Evolutionary conservation across 2,888 invertebrate genomes (phyloP), one percentile per base, ranked within the genome.

Genomic region (Agrotis exclamationis): DNA sequence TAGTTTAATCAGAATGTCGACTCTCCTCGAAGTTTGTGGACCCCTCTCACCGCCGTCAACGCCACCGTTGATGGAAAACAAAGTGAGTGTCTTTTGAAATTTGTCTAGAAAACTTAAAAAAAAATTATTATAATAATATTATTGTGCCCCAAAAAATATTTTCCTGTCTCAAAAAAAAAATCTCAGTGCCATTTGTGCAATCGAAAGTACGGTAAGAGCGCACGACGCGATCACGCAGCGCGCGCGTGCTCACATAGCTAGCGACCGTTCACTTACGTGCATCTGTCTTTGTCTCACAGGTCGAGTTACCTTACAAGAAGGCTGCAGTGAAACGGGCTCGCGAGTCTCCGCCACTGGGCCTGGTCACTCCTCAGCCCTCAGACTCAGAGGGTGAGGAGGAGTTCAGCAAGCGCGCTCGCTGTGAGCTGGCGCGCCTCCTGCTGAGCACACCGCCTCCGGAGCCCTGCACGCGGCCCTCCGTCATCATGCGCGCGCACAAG

Each of bases 401-500:
- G 83, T 93, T 86, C 89, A 90, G 87, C 93, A 96, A 94, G 85
- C 90, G 93, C 63, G 90, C 93, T 48, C 93, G 93, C 66, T 94
- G 96, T 86, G 97, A 97, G 89, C 92, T 97, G 85, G 96, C 96
- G 79, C 93, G 96, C 74, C 91, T 96, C 80, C 92, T 97, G 70
- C 92, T 97, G 76, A 94, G 96, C 82, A 96, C 96, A 75, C 97
- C 97, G 57, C 97, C 97, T 24, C 97, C 97, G 11, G 96, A 95
- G 90, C 93, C 93, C 73, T 87, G 96, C 93, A 70, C 94, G 92
- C 77, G 96, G 87, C 91, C 97, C 45, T 98, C 98, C 16, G 99
- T 99, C 81, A 99, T 99, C 84, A 98, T 98, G 98, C 97, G 97
- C 83, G 98, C 98, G 11, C 97, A 98, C 91, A 97, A 98, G 78